Evolutionary conservation across 2,113 vertebrate species (phyloP), one percentile per base, ranked within the genome.

Genomic region (Pseudonaja textilis): DNA sequence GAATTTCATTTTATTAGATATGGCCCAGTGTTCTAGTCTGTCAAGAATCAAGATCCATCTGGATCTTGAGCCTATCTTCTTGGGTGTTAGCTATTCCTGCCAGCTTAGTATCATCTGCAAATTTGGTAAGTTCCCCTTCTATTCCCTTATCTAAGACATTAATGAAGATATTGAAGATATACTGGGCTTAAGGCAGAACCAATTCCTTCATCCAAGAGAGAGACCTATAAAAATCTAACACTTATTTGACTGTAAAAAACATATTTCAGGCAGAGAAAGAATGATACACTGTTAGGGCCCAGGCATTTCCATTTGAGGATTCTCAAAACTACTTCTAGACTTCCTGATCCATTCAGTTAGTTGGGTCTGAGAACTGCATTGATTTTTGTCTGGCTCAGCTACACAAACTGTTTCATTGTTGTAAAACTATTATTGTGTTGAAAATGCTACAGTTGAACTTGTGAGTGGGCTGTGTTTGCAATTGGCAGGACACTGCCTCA

Each of bases 251-350:
- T 47, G 20, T 86, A 47, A 86, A 45, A 7, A 47, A 85, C 1
- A 0, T 86, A 47, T 86, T 47, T 86, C 85, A 86, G 42, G 39
- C 85, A 26, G 42, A 47, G 45, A 86, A 86, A 47, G 23, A 26
- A 86, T 5, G 10, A 26, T 47, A 0, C 3, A 88, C 4, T 90
- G 50, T 92, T 95, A 95, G 91, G 91, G 57, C 95, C 95, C 95
- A 50, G 42, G 69, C 69, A 74, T 74, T 74, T 39, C 16, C n/a
- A 74, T 34, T 18, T 74, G 64, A 74, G n/a, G 14, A 74, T 34
- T 74, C 69, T 74, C n/a, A 34, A 34, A 74, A 74, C n/a, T 29
- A 39, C 16, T 16, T 18, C 16, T 20, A 34, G n/a, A 74, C 16
- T 8, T 16, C 16, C 16, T 74, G 69, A 74, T 74, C 16, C 69